These are phyloP conservation scores for Drosophila algonquin DNA, from an alignment of 2,888 invertebrate species.

Conservation along the genomic window DNA sequence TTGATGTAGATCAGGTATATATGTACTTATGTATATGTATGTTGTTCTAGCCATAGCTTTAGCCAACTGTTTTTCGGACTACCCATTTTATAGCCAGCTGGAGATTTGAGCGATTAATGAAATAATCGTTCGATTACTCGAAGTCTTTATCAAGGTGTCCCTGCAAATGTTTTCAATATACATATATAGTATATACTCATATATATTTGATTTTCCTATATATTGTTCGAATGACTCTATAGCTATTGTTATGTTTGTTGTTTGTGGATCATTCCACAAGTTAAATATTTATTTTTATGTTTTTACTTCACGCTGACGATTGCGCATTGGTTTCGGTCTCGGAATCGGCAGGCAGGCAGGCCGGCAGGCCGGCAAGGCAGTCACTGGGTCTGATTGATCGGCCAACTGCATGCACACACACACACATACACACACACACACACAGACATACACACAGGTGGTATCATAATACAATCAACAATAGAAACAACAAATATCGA, in stretches of 20 bases:
- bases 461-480: conserved; percentile 9
- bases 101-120: conserved; percentile 6
- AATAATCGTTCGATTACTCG: not conserved
- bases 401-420: not conserved
- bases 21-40: too few relatives aligned
- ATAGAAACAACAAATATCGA: conserved; percentile 22
- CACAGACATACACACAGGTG: not conserved
- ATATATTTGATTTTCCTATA: conserved; percentile 36
- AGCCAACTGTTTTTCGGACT: not conserved
- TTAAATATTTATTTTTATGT: conserved; percentile 33
- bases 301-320: not conserved
- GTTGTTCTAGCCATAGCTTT: not conserved
- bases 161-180: conserved; percentile 47
- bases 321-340: not conserved
- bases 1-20: conserved; percentile 7
- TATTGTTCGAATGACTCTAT: not conserved
- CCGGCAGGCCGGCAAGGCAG: not conserved
- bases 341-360: not conserved
- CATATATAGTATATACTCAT: too few relatives aligned
- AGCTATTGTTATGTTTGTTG: not conserved
- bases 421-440: not conserved
- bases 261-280: conserved; percentile 45
- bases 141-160: not conserved
- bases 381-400: not conserved
- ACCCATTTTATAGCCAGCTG: conserved; percentile 1